Evolutionary conservation across 2,113 vertebrate species (phyloP).

Genomic region (Anser cygnoides): DNA sequence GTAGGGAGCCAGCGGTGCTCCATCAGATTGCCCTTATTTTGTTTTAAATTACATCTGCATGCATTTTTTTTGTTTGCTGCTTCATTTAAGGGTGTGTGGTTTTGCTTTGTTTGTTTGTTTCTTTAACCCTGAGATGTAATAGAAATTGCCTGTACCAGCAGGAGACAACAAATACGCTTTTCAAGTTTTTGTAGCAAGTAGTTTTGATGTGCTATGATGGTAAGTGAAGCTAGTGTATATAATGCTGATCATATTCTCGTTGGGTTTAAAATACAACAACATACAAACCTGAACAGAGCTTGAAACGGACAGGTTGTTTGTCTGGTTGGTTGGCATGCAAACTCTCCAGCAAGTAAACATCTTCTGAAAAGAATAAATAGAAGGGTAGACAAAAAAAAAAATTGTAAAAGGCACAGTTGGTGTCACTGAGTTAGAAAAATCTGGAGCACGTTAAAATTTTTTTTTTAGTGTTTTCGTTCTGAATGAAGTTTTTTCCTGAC

Average conservation of each 20-base stretch:
- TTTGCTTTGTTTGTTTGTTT: not conserved
- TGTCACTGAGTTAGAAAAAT: constrained; percentile 1
- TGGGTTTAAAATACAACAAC: not conserved
- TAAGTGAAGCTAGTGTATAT: not conserved
- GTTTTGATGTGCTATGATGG: not conserved
- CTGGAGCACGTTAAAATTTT: constrained; percentile 1
- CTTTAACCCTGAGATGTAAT: not conserved
- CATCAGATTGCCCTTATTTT: not conserved
- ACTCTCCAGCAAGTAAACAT: not conserved
- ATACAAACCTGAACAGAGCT: not conserved
- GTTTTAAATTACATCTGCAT: not conserved
- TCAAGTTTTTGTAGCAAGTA: not conserved
- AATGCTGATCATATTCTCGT: not conserved
- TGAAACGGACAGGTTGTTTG: not conserved
- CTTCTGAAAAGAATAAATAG: not conserved
- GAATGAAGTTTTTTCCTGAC: constrained; percentile 51
- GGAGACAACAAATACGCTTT: not conserved
- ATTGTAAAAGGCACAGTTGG: not conserved
- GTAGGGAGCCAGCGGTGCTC: not conserved
- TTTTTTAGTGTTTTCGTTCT: constrained; percentile 43
- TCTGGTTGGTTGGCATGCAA: not conserved
- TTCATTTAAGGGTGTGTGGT: not conserved
- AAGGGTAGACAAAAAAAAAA: not conserved
- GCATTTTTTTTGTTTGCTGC: not conserved
- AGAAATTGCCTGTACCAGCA: not conserved